phyloP scores from a whole-genome alignment of 1,140 invertebrate genomes.

The Bombus confusus region DNA sequence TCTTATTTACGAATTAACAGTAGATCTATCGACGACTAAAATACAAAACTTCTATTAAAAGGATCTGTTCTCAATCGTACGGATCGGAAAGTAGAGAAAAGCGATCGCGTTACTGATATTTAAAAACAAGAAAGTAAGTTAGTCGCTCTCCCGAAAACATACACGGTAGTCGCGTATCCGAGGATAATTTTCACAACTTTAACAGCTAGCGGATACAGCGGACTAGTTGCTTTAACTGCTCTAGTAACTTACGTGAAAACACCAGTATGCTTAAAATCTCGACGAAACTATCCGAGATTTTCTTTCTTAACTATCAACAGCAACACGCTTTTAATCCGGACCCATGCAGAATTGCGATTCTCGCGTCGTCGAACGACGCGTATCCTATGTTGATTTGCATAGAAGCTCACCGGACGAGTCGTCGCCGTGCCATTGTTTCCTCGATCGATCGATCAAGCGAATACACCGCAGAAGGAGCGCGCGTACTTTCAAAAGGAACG shows the following conservation, averaged over 20 bases:
- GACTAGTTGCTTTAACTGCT: too few species aligned
- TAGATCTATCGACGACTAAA: background rate
- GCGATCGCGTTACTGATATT: too few species aligned
- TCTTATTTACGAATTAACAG: background rate
- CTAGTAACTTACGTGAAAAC: background rate
- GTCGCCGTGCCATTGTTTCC: constrained; percentile 24
- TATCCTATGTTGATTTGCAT: constrained; percentile 15
- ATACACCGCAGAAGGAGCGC: background rate
- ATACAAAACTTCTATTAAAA: background rate
- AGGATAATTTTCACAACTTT: too few species aligned
- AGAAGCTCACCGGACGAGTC: constrained; percentile 15
- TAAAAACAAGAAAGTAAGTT: too few species aligned
- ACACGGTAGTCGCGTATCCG: fast-evolving
- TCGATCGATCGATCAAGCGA: constrained; percentile 46
- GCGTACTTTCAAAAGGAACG: constrained; percentile 6
- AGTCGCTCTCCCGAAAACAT: too few species aligned
- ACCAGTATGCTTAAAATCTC: background rate
- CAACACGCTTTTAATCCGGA: background rate
- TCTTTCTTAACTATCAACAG: background rate
- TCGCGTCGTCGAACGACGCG: background rate
- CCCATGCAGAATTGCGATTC: background rate
- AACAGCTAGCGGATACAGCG: too few species aligned
- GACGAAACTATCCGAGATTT: background rate
- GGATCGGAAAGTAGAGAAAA: too few species aligned
- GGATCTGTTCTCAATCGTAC: too few species aligned